A percentile compares a stretch with the other conserved stretches of the same genome.
phyloP scores from a whole-genome alignment of 2,113 vertebrate genomes.

The Gorilla gorilla region DNA sequence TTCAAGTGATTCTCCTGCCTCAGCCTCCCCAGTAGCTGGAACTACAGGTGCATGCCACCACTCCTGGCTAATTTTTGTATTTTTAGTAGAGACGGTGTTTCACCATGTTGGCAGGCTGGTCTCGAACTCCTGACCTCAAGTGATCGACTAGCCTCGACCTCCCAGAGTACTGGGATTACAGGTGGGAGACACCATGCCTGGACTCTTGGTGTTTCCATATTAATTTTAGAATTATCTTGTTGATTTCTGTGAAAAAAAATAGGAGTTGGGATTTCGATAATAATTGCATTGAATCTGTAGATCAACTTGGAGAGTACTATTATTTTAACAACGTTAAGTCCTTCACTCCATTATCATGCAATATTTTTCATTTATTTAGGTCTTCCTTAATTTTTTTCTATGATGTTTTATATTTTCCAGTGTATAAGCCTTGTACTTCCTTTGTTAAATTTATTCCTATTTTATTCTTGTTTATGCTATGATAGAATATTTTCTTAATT shows the following conservation, averaged over 20 bases:
- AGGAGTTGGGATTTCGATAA: background rate
- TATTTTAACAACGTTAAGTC: background rate
- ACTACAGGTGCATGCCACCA: too few relatives aligned
- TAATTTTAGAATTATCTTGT: background rate
- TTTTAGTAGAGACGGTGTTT: too few relatives aligned
- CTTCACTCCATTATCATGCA: background rate
- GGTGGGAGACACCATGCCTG: too few relatives aligned
- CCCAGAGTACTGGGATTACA: too few relatives aligned
- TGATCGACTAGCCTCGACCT: too few relatives aligned
- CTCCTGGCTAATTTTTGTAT: too few relatives aligned
- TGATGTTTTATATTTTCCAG: background rate
- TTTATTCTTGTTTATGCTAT: background rate
- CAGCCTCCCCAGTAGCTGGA: too few relatives aligned
- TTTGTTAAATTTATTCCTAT: background rate
- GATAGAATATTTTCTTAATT: background rate
- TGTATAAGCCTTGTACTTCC: background rate
- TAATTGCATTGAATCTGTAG: background rate
- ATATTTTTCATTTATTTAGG: background rate
- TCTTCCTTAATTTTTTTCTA: background rate
- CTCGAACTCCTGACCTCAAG: too few relatives aligned
- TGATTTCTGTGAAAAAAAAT: background rate
- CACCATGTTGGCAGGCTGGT: too few relatives aligned
- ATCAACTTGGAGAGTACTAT: background rate
- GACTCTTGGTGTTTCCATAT: background rate
- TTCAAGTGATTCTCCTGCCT: too few relatives aligned